phyloP scores from a whole-genome alignment of 2,888 invertebrate species.

The Dascillus cervinus region DNA sequence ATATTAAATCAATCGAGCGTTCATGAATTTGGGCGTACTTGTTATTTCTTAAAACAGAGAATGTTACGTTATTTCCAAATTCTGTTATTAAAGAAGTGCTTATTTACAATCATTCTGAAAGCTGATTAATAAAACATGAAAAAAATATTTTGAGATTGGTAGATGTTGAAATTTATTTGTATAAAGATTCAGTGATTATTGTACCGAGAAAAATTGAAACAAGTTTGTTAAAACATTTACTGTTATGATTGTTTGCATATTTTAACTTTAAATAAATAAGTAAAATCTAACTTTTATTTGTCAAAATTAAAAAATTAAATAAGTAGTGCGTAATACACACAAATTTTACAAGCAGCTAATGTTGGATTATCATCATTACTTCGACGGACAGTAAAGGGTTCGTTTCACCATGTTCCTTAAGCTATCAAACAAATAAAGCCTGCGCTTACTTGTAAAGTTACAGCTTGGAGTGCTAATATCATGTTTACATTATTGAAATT shows the following conservation, averaged over 20 bases:
- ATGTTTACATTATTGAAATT: constrained; percentile 21
- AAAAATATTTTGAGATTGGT: too few species aligned
- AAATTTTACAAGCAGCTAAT: constrained; percentile 41
- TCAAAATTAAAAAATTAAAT: background rate
- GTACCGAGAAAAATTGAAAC: too few species aligned
- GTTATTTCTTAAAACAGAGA: too few species aligned
- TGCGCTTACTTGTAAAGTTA: constrained; percentile 30
- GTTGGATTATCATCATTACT: constrained; percentile 40
- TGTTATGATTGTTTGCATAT: constrained; percentile 6
- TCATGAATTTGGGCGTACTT: too few species aligned
- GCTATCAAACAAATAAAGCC: constrained; percentile 15
- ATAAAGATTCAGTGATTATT: too few species aligned
- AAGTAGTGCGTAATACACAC: constrained; percentile 8
- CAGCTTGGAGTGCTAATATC: constrained; percentile 46
- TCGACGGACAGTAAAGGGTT: constrained; percentile 41
- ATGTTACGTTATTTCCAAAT: too few species aligned
- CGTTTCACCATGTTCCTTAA: constrained; percentile 27
- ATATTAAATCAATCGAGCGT: too few species aligned
- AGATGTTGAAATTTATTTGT: too few species aligned
- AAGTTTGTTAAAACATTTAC: background rate
- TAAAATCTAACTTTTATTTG: constrained; percentile 1
- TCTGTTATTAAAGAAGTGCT: too few species aligned
- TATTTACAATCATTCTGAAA: too few species aligned
- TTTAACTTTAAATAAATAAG: constrained; percentile 6
- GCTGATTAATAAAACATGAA: too few species aligned